Conservation (phyloP, 2,888 invertebrate species). For the Bhutanitis thaidina region DNA sequence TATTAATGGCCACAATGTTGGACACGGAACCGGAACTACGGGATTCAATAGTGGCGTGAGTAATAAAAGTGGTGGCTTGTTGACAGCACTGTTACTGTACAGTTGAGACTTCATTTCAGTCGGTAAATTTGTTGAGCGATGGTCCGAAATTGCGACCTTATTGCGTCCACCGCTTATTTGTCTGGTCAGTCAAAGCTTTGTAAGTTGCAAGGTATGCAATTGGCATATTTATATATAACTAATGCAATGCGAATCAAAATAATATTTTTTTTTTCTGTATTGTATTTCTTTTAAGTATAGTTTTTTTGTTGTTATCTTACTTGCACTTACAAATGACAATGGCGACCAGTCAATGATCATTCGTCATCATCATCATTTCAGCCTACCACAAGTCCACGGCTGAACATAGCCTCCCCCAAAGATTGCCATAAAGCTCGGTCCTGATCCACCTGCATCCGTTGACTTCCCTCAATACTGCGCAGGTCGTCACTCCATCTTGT, state of each 20-base stretch:
- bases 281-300: too few relatives aligned
- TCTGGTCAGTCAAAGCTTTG: conserved; percentile 66
- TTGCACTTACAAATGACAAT: too few relatives aligned
- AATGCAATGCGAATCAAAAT: not conserved
- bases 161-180: conserved; percentile 69
- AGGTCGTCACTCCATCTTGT: too few relatives aligned
- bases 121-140: conserved; percentile 71
- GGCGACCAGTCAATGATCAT: too few relatives aligned
- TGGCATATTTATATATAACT: conserved; percentile 30
- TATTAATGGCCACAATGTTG: conserved; percentile 21
- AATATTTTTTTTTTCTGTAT: not conserved
- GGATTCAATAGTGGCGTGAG: conserved; percentile 63
- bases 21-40: conserved; percentile 49
- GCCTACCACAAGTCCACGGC: too few relatives aligned
- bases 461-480: too few relatives aligned
- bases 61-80: conserved; percentile 68
- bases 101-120: conserved; percentile 70
- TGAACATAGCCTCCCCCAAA: too few relatives aligned
- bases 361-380: too few relatives aligned
- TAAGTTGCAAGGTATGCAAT: conserved; percentile 53
- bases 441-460: too few relatives aligned
- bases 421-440: too few relatives aligned
- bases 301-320: too few relatives aligned
- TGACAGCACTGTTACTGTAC: conserved; percentile 55
- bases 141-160: conserved; percentile 68